Evolutionary conservation across 2,888 invertebrate species (phyloP).

Genomic region (Hyposoter dolosus): DNA sequence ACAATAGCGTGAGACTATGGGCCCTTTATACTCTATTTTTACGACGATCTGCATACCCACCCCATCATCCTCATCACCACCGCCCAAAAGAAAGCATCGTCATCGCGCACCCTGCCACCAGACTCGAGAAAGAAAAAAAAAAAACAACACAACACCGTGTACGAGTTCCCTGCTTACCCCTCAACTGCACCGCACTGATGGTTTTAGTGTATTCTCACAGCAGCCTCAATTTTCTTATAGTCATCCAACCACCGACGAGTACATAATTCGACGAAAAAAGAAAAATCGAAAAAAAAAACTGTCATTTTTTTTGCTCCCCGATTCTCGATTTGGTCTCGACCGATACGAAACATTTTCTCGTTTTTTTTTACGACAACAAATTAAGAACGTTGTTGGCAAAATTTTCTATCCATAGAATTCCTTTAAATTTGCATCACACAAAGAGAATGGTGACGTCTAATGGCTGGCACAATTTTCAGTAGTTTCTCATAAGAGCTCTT

Average conservation of each 20-base stretch:
- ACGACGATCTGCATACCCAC: slow-evolving; percentile 82
- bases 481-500: too few relatives aligned
- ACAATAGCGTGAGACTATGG: slow-evolving; percentile 85
- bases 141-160: slow-evolving; percentile 22
- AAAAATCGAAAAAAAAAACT: slow-evolving; percentile 25
- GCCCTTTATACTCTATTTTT: slow-evolving; percentile 83
- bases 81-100: slow-evolving; percentile 54
- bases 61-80: slow-evolving; percentile 71
- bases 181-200: slow-evolving; percentile 35
- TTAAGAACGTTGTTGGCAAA: too few relatives aligned
- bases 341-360: not conserved
- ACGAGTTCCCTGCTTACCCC: slow-evolving; percentile 43
- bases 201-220: slow-evolving; percentile 55
- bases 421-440: too few relatives aligned
- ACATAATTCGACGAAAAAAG: slow-evolving; percentile 3
- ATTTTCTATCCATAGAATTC: too few relatives aligned
- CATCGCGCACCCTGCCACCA: slow-evolving; percentile 49
- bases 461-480: too few relatives aligned
- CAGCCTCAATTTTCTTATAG: slow-evolving; percentile 48
- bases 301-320: not conserved
- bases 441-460: too few relatives aligned
- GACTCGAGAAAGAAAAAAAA: slow-evolving; percentile 39
- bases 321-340: not conserved
- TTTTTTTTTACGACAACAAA: too few relatives aligned
- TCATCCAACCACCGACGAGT: slow-evolving; percentile 36